Evolutionary conservation across 1,140 invertebrate species (phyloP), one percentile per base, ranked within the genome.

Genomic region (Ceratina calcarata): DNA sequence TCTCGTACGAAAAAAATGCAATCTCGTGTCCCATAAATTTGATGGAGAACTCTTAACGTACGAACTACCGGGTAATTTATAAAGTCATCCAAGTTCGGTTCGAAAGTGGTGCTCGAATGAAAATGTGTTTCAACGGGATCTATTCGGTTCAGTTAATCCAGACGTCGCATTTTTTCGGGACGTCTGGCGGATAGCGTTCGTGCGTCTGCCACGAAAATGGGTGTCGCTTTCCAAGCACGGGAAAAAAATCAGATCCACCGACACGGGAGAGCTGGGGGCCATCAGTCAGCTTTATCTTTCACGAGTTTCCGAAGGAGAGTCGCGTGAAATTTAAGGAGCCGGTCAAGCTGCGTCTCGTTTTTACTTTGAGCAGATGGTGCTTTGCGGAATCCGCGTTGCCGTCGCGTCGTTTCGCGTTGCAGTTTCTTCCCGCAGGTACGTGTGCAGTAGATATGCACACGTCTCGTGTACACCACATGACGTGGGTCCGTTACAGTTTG

Each of bases 301-400:
- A 62, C 65, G 49, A 22, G 24, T 51, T 60, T 64, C 55, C 53
- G 66, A 72, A 81, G 53, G 45, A 70, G 60, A 64, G 20, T 57
- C 45, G 55, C 72, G 66, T 62, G 85, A 85, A 86, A 86, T 68
- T 61, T 55, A 80, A 86, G 37, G 76, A 86, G 74, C 24, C 85
- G 62, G 22, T 49, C 84, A 80, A 80, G 68, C 84, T 83, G 73
- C 45, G 57, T 27, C 60, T 60, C 27, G 57, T 57, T 60, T 67
- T 60, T 67, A 10, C 27, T 13, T 45, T 3, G 8, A 32, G 77
- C 85, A 86, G 85, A 83, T 86, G 84, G 80, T 53, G 37, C 3
- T 66, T 32, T 53, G 27, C 12, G 65, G 67, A 76, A 85, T 85
- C 75, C 55, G 78, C 68, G 60, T 55, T 37, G 53, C 18, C 13